These are phyloP conservation scores for Brachyalestes nurse DNA, from an alignment of 2,797 vertebrate species.

Conservation along the genomic window DNA sequence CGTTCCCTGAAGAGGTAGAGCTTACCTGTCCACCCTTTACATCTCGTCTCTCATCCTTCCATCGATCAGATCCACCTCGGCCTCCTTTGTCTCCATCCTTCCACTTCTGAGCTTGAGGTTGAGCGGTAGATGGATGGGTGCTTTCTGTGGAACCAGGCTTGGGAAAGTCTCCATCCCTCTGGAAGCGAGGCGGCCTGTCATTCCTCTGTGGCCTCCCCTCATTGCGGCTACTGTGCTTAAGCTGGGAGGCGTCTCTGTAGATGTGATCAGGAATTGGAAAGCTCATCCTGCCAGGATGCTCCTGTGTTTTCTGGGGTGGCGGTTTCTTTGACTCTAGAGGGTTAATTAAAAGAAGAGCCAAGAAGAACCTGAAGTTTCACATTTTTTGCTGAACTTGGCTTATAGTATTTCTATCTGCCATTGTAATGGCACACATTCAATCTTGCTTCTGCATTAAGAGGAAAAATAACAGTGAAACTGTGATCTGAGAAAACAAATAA, in stretches of 20 bases:
- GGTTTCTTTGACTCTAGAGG: slow-evolving; percentile 86
- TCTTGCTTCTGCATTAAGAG: neutral
- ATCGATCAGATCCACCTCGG: slow-evolving; percentile 79
- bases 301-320: slow-evolving; percentile 77
- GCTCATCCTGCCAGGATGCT: slow-evolving; percentile 74
- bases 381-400: neutral
- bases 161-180: slow-evolving; percentile 86
- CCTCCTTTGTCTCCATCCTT: slow-evolving; percentile 82
- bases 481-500: neutral
- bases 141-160: slow-evolving; percentile 78
- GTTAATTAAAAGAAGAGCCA: slow-evolving; percentile 29
- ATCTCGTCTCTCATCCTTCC: slow-evolving; percentile 82
- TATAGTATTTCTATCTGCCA: neutral
- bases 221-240: slow-evolving; percentile 80
- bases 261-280: slow-evolving; percentile 81
- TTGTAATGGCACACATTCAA: neutral
- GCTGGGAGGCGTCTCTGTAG: slow-evolving; percentile 81
- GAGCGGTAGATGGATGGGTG: slow-evolving; percentile 48
- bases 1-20: slow-evolving; percentile 70
- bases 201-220: slow-evolving; percentile 87
- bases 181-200: slow-evolving; percentile 93
- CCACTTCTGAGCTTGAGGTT: slow-evolving; percentile 74
- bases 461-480: neutral
- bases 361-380: neutral
- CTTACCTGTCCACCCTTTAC: slow-evolving; percentile 58